Evolutionary conservation across 2,797 vertebrate genomes (phyloP).

Genomic region (Scyliorhinus canicula): DNA sequence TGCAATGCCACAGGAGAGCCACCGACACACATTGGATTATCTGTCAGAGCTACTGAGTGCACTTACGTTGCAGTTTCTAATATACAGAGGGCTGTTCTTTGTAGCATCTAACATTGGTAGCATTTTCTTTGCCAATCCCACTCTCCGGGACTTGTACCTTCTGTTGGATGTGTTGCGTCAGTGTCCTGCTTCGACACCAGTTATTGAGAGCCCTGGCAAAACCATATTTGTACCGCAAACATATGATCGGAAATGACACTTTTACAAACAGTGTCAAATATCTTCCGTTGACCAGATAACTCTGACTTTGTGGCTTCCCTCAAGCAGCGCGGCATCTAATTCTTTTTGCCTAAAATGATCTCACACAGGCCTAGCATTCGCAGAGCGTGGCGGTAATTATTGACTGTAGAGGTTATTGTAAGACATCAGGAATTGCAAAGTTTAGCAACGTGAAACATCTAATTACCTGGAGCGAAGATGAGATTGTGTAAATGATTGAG

Average conservation of each 20-base stretch:
- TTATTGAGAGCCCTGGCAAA: background rate
- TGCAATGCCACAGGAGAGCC: too few relatives aligned
- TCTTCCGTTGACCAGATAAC: background rate
- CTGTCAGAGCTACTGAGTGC: background rate
- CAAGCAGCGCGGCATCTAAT: background rate
- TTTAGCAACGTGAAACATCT: too few relatives aligned
- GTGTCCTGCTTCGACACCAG: background rate
- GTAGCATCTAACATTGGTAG: background rate
- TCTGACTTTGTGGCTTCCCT: background rate
- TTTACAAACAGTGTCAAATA: background rate
- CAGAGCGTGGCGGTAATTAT: too few relatives aligned
- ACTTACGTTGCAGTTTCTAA: too few relatives aligned
- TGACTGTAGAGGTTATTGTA: too few relatives aligned
- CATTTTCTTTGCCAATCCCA: background rate
- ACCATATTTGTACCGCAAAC: background rate
- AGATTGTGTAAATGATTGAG: too few relatives aligned
- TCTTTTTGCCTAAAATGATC: background rate
- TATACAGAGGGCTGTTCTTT: background rate
- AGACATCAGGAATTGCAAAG: too few relatives aligned
- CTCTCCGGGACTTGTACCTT: background rate
- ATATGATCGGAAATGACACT: background rate
- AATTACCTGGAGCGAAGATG: too few relatives aligned
- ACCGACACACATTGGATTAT: background rate
- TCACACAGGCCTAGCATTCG: too few relatives aligned
- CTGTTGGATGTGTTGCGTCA: background rate